These are phyloP conservation scores for Barypeithes pellucidus DNA, from an alignment of 2,888 invertebrate species.

Conservation along the genomic window DNA sequence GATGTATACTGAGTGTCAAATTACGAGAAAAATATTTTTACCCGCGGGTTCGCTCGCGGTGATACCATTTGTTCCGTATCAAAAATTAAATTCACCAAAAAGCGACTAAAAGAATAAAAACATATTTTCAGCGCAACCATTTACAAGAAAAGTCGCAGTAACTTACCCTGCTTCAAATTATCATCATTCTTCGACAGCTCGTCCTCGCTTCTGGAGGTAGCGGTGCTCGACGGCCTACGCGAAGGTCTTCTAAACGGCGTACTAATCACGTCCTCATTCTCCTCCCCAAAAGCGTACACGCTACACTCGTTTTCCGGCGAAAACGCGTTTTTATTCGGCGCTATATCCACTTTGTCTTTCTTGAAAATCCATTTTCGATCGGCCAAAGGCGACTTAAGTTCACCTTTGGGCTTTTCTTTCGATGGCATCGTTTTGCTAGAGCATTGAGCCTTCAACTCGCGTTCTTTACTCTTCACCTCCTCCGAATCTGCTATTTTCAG, in stretches of 20 bases:
- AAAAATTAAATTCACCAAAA: too few species aligned
- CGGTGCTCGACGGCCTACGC: slow-evolving; percentile 71
- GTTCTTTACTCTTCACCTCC: slow-evolving; percentile 25
- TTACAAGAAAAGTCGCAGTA: too few species aligned
- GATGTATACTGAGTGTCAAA: too few species aligned
- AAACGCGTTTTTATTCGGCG: slow-evolving; percentile 75
- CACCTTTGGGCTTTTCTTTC: slow-evolving; percentile 42
- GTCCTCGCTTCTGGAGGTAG: slow-evolving; percentile 71
- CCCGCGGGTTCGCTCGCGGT: too few species aligned
- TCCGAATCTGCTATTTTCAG: not conserved
- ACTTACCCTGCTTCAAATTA: slow-evolving; percentile 44
- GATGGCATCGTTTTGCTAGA: slow-evolving; percentile 6
- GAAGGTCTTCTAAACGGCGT: slow-evolving; percentile 75
- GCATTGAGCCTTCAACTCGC: slow-evolving; percentile 4
- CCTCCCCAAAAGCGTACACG: slow-evolving; percentile 82
- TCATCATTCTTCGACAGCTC: slow-evolving; percentile 68
- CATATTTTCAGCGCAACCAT: not conserved
- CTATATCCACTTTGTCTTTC: slow-evolving; percentile 71
- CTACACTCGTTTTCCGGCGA: slow-evolving; percentile 81
- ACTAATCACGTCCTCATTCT: slow-evolving; percentile 74
- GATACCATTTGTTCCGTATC: too few species aligned
- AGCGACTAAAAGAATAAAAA: too few species aligned
- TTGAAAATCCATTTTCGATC: slow-evolving; percentile 75
- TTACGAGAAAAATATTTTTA: too few species aligned
- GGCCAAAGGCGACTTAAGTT: slow-evolving; percentile 59